Evolutionary conservation across 2,888 invertebrate species (phyloP), one percentile per base, ranked within the genome.

Genomic region (Tortrix viridana): DNA sequence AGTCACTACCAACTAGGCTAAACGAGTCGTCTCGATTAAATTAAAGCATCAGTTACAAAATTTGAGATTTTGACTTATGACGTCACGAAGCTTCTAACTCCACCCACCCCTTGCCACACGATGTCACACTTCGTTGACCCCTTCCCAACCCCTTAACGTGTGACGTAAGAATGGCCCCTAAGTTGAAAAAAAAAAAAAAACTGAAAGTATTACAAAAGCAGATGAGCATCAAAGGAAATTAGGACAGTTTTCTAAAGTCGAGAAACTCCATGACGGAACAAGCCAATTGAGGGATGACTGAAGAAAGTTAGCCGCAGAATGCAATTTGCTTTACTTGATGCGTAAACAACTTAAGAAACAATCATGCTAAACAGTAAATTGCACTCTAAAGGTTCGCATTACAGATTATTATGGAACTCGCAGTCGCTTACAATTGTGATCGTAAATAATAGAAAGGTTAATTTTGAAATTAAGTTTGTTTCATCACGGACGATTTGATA

Each of bases 231-330:
- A 68, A 46, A 71, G 61, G 46, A 56, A 69, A 75, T 73, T 66
- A 67, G 69, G 32, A 12, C 32, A 32, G 12, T 59, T 59, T 63
- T 65, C 65, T 54, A 52, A 56, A 46, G 23, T 57, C 47, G 57
- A 63, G 57, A 63, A 57, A 63, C 38, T 55, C 49, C 19, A 43
- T 46, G 41, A 57, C 65, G 62, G 61, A 67, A 66, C 65, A 76
- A 76, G 71, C 77, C 70, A 81, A 75, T 77, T 76, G 71, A 67
- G 62, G 72, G 58, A 52, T 50, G 41, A 43, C 67, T 67, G 76
- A 80, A 75, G 85, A 86, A 86, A 88, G 85, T 78, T 65, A 60
- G 69, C 77, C 76, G 70, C 80, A 80, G 74, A 75, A 79, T 59
- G 73, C 77, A 83, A 81, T 86, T 85, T 80, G 77, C 60, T 73